A percentile compares a stretch with the other conserved stretches of the same genome.
Conservation (phyloP, 1,140 invertebrate species). For the Drosophila persimilis region DNA sequence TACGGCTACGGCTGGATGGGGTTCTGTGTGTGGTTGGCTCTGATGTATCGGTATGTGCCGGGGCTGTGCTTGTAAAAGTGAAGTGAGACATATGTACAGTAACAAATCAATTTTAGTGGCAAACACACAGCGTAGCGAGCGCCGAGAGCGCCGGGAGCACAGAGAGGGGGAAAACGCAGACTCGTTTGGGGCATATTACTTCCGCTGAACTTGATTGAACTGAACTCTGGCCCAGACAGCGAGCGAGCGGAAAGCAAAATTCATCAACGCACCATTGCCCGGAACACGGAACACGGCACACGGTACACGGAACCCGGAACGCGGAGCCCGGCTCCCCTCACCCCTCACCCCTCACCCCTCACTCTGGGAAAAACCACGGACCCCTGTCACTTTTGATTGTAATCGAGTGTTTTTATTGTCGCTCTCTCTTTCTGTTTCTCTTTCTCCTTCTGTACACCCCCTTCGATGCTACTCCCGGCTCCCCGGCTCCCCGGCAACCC, state of each 20-base stretch:
- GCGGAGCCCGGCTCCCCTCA: background rate
- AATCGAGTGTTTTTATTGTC: constrained; percentile 73
- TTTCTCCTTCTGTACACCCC: background rate
- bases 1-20: constrained; percentile 22
- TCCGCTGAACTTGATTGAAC: constrained; percentile 64
- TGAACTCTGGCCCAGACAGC: constrained; percentile 31
- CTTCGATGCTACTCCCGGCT: constrained; percentile 11
- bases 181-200: constrained; percentile 68
- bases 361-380: constrained; percentile 17
- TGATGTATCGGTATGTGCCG: constrained; percentile 7
- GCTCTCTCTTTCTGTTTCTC: constrained; percentile 16
- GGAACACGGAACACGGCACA: background rate
- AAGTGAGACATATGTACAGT: constrained; percentile 73
- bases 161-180: constrained; percentile 2
- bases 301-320: background rate
- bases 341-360: background rate
- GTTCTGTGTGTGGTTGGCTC: constrained; percentile 20
- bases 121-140: constrained; percentile 13
- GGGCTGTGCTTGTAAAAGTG: constrained; percentile 33
- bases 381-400: constrained; percentile 78
- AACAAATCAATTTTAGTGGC: constrained; percentile 77
- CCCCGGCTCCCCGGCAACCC: constrained; percentile 2
- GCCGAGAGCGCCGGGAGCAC: background rate
- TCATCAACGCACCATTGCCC: constrained; percentile 46
- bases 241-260: constrained; percentile 46